These are phyloP conservation scores for Montipora foliosa DNA, from an alignment of 64 coral and sea anemone genomes.

Conservation along the genomic window DNA sequence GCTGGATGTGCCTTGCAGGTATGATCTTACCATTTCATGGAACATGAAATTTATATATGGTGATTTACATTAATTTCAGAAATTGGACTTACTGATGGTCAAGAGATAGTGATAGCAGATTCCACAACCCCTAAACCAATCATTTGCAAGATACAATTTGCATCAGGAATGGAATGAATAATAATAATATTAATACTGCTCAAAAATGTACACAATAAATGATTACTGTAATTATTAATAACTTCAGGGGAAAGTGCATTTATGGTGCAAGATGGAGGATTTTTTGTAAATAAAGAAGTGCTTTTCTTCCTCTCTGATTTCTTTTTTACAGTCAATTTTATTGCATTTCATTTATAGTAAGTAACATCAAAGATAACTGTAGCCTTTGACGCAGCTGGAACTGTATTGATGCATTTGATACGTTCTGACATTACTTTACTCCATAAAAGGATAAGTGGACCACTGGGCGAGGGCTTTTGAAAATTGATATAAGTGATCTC, in stretches of 20 bases:
- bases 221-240: neutral
- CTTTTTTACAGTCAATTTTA: neutral
- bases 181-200: too few species aligned
- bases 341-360: neutral
- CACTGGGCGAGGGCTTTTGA: too few species aligned
- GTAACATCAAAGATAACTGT: too few species aligned
- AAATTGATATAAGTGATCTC: too few species aligned
- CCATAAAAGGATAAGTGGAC: too few species aligned
- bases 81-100: conserved; percentile 83
- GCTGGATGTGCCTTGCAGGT: too few species aligned
- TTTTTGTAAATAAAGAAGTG: neutral
- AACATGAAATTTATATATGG: neutral
- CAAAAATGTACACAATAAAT: too few species aligned
- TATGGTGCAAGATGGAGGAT: neutral
- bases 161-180: conserved; percentile 69
- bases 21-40: too few species aligned
- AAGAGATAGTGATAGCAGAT: conserved; percentile 94
- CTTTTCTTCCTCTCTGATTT: neutral
- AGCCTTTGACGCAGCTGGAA: too few species aligned
- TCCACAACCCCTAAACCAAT: conserved; percentile 91
- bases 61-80: conserved; percentile 42
- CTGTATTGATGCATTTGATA: too few species aligned
- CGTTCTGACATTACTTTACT: too few species aligned
- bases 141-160: conserved; percentile 80
- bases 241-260: neutral